Percentiles rank a stretch among this genome's conserved stretches.
phyloP scores from a whole-genome alignment of 2,113 vertebrate species.

The Zootoca vivipara region DNA sequence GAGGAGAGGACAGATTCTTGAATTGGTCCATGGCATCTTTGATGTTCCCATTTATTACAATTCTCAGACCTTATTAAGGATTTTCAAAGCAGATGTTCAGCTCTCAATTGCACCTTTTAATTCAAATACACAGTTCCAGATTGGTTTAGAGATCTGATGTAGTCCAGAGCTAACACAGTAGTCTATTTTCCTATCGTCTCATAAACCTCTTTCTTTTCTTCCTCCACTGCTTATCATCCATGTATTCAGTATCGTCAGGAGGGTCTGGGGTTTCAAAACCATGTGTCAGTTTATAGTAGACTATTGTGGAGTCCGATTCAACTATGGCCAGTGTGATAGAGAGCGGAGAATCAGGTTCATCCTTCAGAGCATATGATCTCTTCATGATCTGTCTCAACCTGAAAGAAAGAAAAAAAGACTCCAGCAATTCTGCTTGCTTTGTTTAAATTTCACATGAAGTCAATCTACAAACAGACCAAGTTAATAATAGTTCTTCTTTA shows the following conservation, averaged over 20 bases:
- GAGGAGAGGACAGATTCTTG: constrained; percentile 5
- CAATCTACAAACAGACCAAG: not conserved
- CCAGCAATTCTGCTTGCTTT: not conserved
- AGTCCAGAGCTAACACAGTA: constrained; percentile 1
- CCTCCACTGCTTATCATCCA: constrained; percentile 62
- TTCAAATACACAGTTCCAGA: constrained; percentile 13
- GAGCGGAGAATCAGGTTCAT: constrained; percentile 56
- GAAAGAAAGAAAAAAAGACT: constrained; percentile 26
- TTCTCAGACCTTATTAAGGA: not conserved
- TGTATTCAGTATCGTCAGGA: constrained; percentile 72
- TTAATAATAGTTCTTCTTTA: not conserved
- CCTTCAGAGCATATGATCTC: constrained; percentile 63
- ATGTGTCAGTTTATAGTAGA: constrained; percentile 93
- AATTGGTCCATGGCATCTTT: not conserved
- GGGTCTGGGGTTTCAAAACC: constrained; percentile 91
- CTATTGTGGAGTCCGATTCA: constrained; percentile 92
- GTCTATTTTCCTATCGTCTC: constrained; percentile 47
- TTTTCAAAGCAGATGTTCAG: constrained; percentile 35
- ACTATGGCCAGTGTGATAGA: constrained; percentile 86
- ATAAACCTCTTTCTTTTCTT: constrained; percentile 66
- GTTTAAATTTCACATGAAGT: not conserved
- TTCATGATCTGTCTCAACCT: constrained; percentile 78
- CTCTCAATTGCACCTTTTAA: not conserved
- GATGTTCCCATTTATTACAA: constrained; percentile 4
- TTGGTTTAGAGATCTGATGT: constrained; percentile 41